These are phyloP conservation scores for Keiferia lycopersicella DNA, from an alignment of 2,888 invertebrate genomes.

Conservation along the genomic window DNA sequence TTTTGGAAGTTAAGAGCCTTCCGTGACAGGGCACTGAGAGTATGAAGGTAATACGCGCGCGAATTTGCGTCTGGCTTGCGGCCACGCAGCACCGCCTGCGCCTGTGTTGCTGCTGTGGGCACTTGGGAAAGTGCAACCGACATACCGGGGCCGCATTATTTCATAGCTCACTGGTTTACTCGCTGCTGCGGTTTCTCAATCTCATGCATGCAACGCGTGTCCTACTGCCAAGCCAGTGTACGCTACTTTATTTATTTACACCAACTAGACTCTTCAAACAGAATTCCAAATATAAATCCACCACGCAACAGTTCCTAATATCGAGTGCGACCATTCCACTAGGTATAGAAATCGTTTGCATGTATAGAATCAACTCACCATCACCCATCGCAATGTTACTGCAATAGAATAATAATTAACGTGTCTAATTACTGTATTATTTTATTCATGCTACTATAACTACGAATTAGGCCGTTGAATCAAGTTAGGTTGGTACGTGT, in stretches of 20 bases:
- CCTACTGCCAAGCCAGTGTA: constrained; percentile 8
- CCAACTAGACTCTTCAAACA: neutral
- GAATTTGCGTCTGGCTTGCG: neutral
- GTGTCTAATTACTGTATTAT: constrained; percentile 3
- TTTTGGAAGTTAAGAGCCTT: neutral
- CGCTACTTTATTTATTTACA: constrained; percentile 12
- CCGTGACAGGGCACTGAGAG: neutral
- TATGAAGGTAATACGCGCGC: neutral
- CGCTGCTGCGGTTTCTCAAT: constrained; percentile 65
- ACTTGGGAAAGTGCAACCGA: constrained; percentile 71
- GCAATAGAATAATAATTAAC: neutral
- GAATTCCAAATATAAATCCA: constrained; percentile 2
- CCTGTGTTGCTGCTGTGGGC: constrained; percentile 36
- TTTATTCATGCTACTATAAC: constrained; percentile 20
- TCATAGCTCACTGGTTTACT: constrained; percentile 72
- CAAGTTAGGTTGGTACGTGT: constrained; percentile 29
- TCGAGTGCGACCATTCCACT: neutral
- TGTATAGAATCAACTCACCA: neutral
- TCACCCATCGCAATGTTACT: constrained; percentile 4
- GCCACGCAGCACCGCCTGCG: constrained; percentile 3
- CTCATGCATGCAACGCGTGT: constrained; percentile 49
- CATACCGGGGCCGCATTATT: constrained; percentile 72
- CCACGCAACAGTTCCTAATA: neutral
- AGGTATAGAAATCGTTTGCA: constrained; percentile 9
- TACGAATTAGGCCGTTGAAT: constrained; percentile 29